These are phyloP conservation scores for Urosaurus nigricauda DNA, from an alignment of 2,797 vertebrate species.

Conservation along the genomic window DNA sequence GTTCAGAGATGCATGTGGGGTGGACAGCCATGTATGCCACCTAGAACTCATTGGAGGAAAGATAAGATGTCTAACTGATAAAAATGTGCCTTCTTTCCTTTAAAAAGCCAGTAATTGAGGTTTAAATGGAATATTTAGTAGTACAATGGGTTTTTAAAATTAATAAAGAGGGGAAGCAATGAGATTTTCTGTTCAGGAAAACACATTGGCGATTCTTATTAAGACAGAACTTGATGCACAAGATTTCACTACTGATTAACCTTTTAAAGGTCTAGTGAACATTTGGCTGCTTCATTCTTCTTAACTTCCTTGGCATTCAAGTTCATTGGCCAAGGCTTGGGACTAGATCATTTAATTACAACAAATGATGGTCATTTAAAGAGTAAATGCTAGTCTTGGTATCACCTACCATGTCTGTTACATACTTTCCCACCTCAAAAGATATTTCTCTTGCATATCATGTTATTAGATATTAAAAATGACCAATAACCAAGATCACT, in stretches of 20 bases:
- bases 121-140: not conserved
- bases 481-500: not conserved
- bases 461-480: constrained; percentile 17
- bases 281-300: constrained; percentile 18
- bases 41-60: not conserved
- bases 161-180: not conserved
- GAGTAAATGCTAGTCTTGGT: constrained; percentile 39
- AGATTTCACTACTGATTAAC: constrained; percentile 18
- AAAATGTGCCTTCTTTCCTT: not conserved
- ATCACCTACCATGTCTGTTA: constrained; percentile 31
- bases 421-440: constrained; percentile 9
- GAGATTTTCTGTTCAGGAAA: not conserved
- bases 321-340: constrained; percentile 11
- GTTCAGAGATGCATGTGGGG: not conserved
- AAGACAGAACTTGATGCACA: not conserved
- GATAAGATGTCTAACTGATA: not conserved
- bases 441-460: not conserved
- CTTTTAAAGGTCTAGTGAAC: constrained; percentile 5
- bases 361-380: constrained; percentile 51
- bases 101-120: not conserved
- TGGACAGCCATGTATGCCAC: not conserved
- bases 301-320: constrained; percentile 6
- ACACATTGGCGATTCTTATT: not conserved
- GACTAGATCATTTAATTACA: constrained; percentile 44
- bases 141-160: not conserved